These are phyloP conservation scores for Cydia strobilella DNA, from an alignment of 1,140 invertebrate genomes.

Conservation along the genomic window DNA sequence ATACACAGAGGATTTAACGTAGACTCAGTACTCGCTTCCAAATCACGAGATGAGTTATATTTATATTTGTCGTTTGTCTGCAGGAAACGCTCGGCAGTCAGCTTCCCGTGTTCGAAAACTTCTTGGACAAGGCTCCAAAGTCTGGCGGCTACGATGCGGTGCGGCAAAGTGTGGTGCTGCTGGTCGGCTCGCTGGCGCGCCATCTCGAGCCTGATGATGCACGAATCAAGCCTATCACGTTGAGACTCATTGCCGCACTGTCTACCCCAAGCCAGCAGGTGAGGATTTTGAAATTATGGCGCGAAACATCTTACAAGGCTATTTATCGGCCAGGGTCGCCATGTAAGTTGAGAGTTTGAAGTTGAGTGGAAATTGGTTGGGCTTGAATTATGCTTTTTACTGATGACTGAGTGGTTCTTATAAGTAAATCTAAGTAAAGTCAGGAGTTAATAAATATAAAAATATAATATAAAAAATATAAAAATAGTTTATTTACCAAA, in stretches of 20 bases:
- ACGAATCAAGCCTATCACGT: conserved; percentile 95
- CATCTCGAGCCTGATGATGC: conserved; percentile 96
- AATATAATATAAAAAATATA: no score
- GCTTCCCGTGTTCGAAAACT: conserved; percentile 94
- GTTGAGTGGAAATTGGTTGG: no score
- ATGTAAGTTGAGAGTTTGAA: no score
- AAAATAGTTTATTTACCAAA: no score
- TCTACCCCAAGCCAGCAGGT: conserved; percentile 98
- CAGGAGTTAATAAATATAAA: no score
- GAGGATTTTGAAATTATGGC: conserved; percentile 14
- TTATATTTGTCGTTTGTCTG: conserved; percentile 41
- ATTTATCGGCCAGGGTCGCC: no score
- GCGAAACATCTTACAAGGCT: no score
- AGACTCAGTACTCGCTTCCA: no score
- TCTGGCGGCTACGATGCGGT: conserved; percentile 95
- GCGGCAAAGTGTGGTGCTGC: conserved; percentile 96
- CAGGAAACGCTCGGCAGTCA: conserved; percentile 85
- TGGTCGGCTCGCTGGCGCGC: conserved; percentile 97
- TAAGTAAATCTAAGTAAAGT: no score
- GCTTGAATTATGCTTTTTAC: no score
- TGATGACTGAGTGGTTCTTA: no score
- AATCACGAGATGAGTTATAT: background rate
- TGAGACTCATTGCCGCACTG: conserved; percentile 93
- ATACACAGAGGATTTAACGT: no score
- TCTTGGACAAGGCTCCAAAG: conserved; percentile 94